Percentiles rank a stretch among this genome's conserved stretches.
These are phyloP conservation scores for Cataglyphis cursor DNA, from an alignment of 2,888 invertebrate species.

Conservation along the genomic window DNA sequence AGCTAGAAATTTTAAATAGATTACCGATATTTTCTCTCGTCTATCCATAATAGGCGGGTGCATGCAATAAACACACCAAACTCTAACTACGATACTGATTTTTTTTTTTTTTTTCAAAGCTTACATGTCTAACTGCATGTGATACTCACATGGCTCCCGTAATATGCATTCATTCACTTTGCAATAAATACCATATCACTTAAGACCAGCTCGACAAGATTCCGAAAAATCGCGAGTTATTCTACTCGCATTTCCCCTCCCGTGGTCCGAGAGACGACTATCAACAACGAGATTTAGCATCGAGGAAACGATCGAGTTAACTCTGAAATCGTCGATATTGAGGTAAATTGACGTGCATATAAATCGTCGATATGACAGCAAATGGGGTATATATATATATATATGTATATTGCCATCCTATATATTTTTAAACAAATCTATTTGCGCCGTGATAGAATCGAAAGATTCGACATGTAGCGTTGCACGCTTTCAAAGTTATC, in stretches of 20 bases:
- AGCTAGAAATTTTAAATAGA: slow-evolving; percentile 62
- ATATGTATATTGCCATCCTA: neutral
- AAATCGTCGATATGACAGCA: slow-evolving; percentile 47
- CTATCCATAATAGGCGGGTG: slow-evolving; percentile 52
- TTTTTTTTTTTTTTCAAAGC: slow-evolving; percentile 47
- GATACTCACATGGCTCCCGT: slow-evolving; percentile 46
- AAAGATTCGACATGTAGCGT: slow-evolving; percentile 29
- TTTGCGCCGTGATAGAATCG: slow-evolving; percentile 15
- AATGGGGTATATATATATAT: neutral
- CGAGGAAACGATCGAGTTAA: slow-evolving; percentile 57
- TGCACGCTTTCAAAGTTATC: slow-evolving; percentile 53
- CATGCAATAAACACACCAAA: slow-evolving; percentile 74
- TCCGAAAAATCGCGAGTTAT: slow-evolving; percentile 48
- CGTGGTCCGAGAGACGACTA: slow-evolving; percentile 50
- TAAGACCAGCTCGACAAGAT: slow-evolving; percentile 72
- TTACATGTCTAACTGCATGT: slow-evolving; percentile 58
- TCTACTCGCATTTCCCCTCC: slow-evolving; percentile 42
- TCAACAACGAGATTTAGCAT: slow-evolving; percentile 59
- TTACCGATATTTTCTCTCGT: slow-evolving; percentile 48
- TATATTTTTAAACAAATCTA: slow-evolving; percentile 5
- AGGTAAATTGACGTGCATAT: slow-evolving; percentile 41
- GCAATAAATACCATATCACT: slow-evolving; percentile 69
- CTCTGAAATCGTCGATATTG: slow-evolving; percentile 54
- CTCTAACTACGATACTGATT: slow-evolving; percentile 69
- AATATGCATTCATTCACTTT: slow-evolving; percentile 31